Percentiles rank a stretch among this genome's conserved stretches.
Evolutionary conservation across 2,888 invertebrate species (phyloP).

Genomic region (Hofmannophila pseudospretella): DNA sequence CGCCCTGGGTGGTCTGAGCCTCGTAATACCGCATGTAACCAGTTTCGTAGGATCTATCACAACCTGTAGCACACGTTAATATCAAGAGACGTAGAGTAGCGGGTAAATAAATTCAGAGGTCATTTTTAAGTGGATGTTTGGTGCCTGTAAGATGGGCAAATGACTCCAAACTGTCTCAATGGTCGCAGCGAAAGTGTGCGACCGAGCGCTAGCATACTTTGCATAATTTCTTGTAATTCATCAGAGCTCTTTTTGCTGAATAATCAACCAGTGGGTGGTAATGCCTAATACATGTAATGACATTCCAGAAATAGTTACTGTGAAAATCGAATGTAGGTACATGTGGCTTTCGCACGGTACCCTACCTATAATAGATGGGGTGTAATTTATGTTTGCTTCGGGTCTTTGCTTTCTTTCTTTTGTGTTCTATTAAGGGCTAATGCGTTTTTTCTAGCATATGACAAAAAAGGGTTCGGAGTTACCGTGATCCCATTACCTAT

Average conservation of each 20-base stretch:
- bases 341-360: slow-evolving; percentile 18
- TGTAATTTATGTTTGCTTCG: slow-evolving; percentile 6
- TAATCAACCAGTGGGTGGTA: slow-evolving; percentile 57
- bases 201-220: slow-evolving; percentile 41
- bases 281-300: slow-evolving; percentile 32
- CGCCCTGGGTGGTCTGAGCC: slow-evolving; percentile 62
- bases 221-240: slow-evolving; percentile 65
- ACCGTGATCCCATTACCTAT: slow-evolving; percentile 21
- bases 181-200: slow-evolving; percentile 73
- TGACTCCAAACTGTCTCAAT: slow-evolving; percentile 67
- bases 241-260: slow-evolving; percentile 45
- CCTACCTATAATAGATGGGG: neutral
- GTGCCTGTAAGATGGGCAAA: slow-evolving; percentile 31
- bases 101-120: slow-evolving; percentile 20
- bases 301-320: slow-evolving; percentile 35
- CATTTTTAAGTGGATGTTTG: slow-evolving; percentile 31
- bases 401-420: slow-evolving; percentile 2
- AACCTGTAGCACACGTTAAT: slow-evolving; percentile 3
- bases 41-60: slow-evolving; percentile 32
- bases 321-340: slow-evolving; percentile 26
- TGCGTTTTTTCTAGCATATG: slow-evolving; percentile 6
- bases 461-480: slow-evolving; percentile 4
- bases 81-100: slow-evolving; percentile 13
- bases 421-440: slow-evolving; percentile 1
- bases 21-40: slow-evolving; percentile 42